Conservation (phyloP, 2,888 invertebrate species). For the Pterobdella sp. region DNA sequence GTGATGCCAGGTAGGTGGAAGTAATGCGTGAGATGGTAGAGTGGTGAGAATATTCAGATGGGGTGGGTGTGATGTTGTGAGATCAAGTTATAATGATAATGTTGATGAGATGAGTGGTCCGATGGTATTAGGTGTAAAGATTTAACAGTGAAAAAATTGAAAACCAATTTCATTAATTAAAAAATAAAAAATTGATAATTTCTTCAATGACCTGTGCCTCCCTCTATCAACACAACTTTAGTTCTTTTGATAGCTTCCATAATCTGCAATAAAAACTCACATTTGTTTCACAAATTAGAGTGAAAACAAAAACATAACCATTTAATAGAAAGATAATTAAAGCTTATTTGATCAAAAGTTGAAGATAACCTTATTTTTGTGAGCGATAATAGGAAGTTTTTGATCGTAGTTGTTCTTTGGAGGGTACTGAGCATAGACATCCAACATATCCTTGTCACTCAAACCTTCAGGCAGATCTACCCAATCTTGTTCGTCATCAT, state of each 20-base stretch:
- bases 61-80: too few species aligned
- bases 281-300: not conserved
- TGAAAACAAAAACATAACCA: not conserved
- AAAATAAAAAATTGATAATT: too few species aligned
- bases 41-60: too few species aligned
- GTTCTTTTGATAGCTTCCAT: conserved; percentile 68
- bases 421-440: conserved; percentile 44
- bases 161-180: too few species aligned
- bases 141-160: too few species aligned
- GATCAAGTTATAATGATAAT: too few species aligned
- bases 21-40: too few species aligned
- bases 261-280: conserved; percentile 55
- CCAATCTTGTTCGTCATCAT: not conserved
- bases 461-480: not conserved
- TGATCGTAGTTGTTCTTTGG: conserved; percentile 42
- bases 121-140: too few species aligned
- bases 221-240: conserved; percentile 75
- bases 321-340: conserved; percentile 9
- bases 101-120: too few species aligned
- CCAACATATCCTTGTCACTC: conserved; percentile 40
- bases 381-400: conserved; percentile 43
- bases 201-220: too few species aligned
- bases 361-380: conserved; percentile 37
- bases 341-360: not conserved
- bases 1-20: too few species aligned